Evolutionary conservation across 2,888 invertebrate genomes (phyloP).

Genomic region (Entomobrya proxima): DNA sequence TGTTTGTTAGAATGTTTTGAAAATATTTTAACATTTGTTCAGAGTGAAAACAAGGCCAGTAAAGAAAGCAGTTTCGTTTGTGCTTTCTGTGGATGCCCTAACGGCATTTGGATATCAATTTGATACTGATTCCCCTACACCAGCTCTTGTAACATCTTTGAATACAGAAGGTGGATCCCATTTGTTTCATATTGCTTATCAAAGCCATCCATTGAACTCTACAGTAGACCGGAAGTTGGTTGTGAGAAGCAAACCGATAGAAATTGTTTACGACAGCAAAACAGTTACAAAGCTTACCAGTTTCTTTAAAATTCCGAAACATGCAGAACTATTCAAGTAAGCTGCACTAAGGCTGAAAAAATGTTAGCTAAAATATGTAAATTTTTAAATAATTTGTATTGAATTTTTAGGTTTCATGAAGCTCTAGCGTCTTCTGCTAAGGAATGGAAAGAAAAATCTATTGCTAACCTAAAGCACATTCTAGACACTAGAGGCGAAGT

Average conservation of each 20-base stretch:
- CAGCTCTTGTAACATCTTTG: slow-evolving; percentile 84
- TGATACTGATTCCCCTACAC: slow-evolving; percentile 77
- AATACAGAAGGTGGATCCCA: slow-evolving; percentile 54
- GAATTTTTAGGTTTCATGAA: slow-evolving; percentile 85
- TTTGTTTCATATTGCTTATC: slow-evolving; percentile 88
- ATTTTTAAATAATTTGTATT: slow-evolving; percentile 47
- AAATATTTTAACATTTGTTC: slow-evolving; percentile 37
- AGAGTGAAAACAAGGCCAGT: slow-evolving; percentile 77
- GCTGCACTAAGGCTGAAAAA: too few species aligned
- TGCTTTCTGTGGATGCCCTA: slow-evolving; percentile 85
- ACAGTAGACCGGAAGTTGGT: slow-evolving; percentile 86
- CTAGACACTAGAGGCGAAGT: slow-evolving; percentile 81
- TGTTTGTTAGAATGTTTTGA: background rate
- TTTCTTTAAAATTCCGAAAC: slow-evolving; percentile 89
- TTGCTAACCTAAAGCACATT: slow-evolving; percentile 93
- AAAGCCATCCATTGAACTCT: slow-evolving; percentile 93
- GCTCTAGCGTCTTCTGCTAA: slow-evolving; percentile 89
- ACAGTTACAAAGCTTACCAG: slow-evolving; percentile 91
- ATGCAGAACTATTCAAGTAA: slow-evolving; percentile 83
- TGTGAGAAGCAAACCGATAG: slow-evolving; percentile 88
- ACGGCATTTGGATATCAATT: slow-evolving; percentile 81
- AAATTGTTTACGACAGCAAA: slow-evolving; percentile 92
- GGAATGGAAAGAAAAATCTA: slow-evolving; percentile 93
- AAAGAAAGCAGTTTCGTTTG: slow-evolving; percentile 77
- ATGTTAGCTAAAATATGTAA: slow-evolving; percentile 78